Conservation (phyloP, 2,113 vertebrate genomes). For the Nanorana parkeri region DNA sequence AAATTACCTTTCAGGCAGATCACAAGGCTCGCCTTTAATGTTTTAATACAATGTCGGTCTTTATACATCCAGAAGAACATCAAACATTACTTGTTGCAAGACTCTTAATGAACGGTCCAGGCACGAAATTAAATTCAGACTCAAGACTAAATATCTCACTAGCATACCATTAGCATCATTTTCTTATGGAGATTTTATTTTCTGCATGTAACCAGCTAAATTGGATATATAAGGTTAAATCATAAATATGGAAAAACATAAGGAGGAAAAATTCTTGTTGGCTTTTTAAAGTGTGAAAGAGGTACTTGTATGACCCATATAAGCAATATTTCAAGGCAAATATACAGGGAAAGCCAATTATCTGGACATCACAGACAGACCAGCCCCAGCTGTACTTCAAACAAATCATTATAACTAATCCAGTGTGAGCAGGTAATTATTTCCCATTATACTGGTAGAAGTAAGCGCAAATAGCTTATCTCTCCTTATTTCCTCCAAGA, state of each 20-base stretch:
- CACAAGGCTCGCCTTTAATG: slow-evolving; percentile 32
- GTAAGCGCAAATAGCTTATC: slow-evolving; percentile 9
- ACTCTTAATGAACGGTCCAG: slow-evolving; percentile 22
- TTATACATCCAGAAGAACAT: slow-evolving; percentile 3
- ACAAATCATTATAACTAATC: slow-evolving; percentile 58
- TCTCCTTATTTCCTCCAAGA: slow-evolving; percentile 29
- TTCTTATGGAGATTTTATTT: slow-evolving; percentile 51
- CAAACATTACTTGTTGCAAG: background rate
- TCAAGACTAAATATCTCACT: slow-evolving; percentile 52
- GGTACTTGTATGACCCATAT: slow-evolving; percentile 65
- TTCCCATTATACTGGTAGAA: slow-evolving; percentile 47
- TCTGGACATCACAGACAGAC: slow-evolving; percentile 54
- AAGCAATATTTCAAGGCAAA: slow-evolving; percentile 61
- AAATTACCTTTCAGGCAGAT: slow-evolving; percentile 11
- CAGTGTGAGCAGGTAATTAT: slow-evolving; percentile 43
- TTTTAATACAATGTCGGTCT: slow-evolving; percentile 1
- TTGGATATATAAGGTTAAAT: slow-evolving; percentile 58
- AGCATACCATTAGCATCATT: slow-evolving; percentile 13
- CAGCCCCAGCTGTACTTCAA: slow-evolving; percentile 58
- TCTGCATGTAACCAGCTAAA: slow-evolving; percentile 55
- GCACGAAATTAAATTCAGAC: slow-evolving; percentile 66
- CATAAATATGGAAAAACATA: slow-evolving; percentile 57
- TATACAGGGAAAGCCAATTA: slow-evolving; percentile 66
- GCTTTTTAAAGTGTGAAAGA: slow-evolving; percentile 57
- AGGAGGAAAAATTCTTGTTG: slow-evolving; percentile 63